A percentile compares a stretch with the other conserved stretches of the same genome.
phyloP scores from a whole-genome alignment of 2,888 invertebrate species.

The Eilema sororculum region DNA sequence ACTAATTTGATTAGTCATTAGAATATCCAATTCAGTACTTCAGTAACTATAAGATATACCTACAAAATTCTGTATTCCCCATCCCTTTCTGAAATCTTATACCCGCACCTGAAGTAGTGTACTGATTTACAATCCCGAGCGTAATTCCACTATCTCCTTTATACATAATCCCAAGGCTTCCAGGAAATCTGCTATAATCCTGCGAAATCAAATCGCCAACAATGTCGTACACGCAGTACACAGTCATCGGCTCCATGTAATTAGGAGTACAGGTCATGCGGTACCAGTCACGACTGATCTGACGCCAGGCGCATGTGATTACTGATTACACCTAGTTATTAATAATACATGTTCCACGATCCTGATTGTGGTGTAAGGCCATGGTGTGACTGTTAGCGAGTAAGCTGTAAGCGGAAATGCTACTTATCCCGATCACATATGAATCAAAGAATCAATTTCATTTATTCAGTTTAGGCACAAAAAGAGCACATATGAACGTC shows the following conservation, averaged over 20 bases:
- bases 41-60: too few species aligned
- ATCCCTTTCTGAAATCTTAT: too few species aligned
- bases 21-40: too few species aligned
- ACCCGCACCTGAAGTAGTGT: too few species aligned
- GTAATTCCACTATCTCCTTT: too few species aligned
- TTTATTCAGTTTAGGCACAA: too few species aligned
- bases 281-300: slow-evolving; percentile 46
- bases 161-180: not conserved
- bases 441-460: too few species aligned
- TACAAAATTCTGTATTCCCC: too few species aligned
- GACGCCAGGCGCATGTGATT: slow-evolving; percentile 51
- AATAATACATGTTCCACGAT: slow-evolving; percentile 46
- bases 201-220: slow-evolving; percentile 1
- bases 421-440: too few species aligned
- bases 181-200: not conserved
- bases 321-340: slow-evolving; percentile 42
- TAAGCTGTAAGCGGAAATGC: not conserved
- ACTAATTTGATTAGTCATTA: too few species aligned
- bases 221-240: not conserved
- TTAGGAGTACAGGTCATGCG: slow-evolving; percentile 52
- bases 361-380: slow-evolving; percentile 24
- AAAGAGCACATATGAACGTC: too few species aligned
- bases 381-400: slow-evolving; percentile 20
- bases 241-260: slow-evolving; percentile 34
- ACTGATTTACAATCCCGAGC: too few species aligned